phyloP scores from a whole-genome alignment of 2,888 invertebrate species.

The Platycheirus rosarum region DNA sequence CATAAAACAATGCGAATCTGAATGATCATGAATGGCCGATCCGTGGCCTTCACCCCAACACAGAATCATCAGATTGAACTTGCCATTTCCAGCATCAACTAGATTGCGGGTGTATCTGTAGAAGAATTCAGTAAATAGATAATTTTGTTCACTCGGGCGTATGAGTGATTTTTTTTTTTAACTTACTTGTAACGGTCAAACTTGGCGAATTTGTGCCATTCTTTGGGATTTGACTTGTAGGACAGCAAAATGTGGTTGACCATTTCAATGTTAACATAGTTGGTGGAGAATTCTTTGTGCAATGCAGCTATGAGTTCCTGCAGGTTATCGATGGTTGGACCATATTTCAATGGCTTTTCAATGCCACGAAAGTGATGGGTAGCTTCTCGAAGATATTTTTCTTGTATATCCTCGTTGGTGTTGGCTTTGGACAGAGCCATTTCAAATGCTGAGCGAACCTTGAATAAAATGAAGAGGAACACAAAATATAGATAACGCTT shows the following conservation, averaged over 20 bases:
- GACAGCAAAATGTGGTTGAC: slow-evolving; percentile 89
- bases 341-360: slow-evolving; percentile 81
- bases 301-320: slow-evolving; percentile 87
- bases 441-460: slow-evolving; percentile 79
- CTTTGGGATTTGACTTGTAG: slow-evolving; percentile 93
- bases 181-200: slow-evolving; percentile 94
- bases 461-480: too few relatives aligned
- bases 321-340: slow-evolving; percentile 83
- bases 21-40: slow-evolving; percentile 97
- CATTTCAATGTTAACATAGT: slow-evolving; percentile 94
- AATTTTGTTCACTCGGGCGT: background rate
- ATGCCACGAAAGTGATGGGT: slow-evolving; percentile 81
- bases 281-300: slow-evolving; percentile 89
- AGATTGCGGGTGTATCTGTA: slow-evolving; percentile 97
- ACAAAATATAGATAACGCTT: too few relatives aligned
- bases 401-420: slow-evolving; percentile 78
- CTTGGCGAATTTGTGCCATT: slow-evolving; percentile 97
- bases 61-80: slow-evolving; percentile 98
- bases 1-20: slow-evolving; percentile 98
- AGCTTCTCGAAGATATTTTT: slow-evolving; percentile 80
- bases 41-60: slow-evolving; percentile 99
- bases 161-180: background rate
- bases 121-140: slow-evolving; percentile 70
- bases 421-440: slow-evolving; percentile 80
- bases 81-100: slow-evolving; percentile 97